Base-by-base conservation (phyloP, 1,140 invertebrate genomes). In the Drosophila repleta region DNA sequence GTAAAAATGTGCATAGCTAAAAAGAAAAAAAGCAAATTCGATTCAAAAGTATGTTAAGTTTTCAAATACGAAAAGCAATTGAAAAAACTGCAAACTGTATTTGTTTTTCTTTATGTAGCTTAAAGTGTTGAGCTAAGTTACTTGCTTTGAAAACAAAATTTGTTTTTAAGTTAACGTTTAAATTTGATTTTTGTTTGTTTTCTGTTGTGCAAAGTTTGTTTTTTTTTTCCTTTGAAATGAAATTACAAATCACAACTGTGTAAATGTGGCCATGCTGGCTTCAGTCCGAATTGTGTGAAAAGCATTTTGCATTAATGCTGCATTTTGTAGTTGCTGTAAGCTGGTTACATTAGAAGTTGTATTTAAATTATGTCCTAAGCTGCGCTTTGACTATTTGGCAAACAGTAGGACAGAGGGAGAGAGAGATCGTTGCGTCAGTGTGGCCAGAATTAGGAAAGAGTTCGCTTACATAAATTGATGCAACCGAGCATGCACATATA, bases 311-410 rank as follows among this genome's bases (percentile, higher is more conserved):
- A 29, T 32, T 13, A 13, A 46, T 29, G 24, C 17, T 20, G 24
- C 55, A 57, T 46, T 58, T 60, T 26, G 24, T 45, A 45, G 20
- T n/a, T 21, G 17, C 11, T 41, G 18, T 39, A 53, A 39, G 29
- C 17, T 21, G 51, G 29, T 37, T 53, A 53, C 51, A 53, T 53
- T 37, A 20, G 18, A 37, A 21, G 20, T 18, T 49, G 20, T 17
- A 11, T 35, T 45, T 20, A 2, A 20, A 10, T 39, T 39, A 15
- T 17, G 13, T 0, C n/a, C 1, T 24, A 5, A 46, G 11, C 45
- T 46, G 45, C 8, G 1, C 26, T 11, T 29, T 17, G 17, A 52
- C 8, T 29, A 20, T 11, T 29, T 7, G 26, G n/a, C 3, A 20
- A 5, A 7, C 17, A 29, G 26, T 32, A 1, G 5, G 41, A 6